Evolutionary conservation across 2,113 vertebrate genomes (phyloP).

Genomic region (Bubo scandiacus): DNA sequence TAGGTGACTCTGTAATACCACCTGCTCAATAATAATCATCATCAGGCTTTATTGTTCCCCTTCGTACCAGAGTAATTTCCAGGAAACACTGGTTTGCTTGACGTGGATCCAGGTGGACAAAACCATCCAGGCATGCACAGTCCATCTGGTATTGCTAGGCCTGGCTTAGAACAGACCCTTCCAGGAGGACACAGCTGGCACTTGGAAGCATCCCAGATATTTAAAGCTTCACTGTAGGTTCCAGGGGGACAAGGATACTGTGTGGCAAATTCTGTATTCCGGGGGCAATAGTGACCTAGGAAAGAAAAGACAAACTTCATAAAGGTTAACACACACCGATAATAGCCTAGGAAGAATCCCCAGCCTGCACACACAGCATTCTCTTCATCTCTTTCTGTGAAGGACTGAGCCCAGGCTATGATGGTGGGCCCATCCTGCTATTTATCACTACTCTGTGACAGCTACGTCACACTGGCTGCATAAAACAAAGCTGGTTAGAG

Average conservation of each 20-base stretch:
- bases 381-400: background rate
- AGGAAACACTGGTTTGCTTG: background rate
- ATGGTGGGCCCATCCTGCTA: fast-evolving
- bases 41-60: fast-evolving
- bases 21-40: background rate
- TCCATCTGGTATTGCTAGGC: conserved; percentile 56
- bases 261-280: conserved; percentile 62
- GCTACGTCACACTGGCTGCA: fast-evolving
- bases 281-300: conserved; percentile 84
- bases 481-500: background rate
- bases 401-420: background rate
- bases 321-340: background rate
- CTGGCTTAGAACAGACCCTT: conserved; percentile 76
- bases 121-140: conserved; percentile 62
- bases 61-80: conserved; percentile 16
- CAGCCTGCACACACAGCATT: background rate
- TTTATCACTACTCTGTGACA: background rate
- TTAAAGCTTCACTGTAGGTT: conserved; percentile 51
- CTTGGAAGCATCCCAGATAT: conserved; percentile 3
- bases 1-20: background rate
- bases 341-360: background rate
- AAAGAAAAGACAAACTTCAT: background rate
- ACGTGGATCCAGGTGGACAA: conserved; percentile 51
- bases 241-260: conserved; percentile 72
- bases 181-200: conserved; percentile 76